Conservation (phyloP, 2,888 invertebrate species). For the Petrophora chlorosata region DNA sequence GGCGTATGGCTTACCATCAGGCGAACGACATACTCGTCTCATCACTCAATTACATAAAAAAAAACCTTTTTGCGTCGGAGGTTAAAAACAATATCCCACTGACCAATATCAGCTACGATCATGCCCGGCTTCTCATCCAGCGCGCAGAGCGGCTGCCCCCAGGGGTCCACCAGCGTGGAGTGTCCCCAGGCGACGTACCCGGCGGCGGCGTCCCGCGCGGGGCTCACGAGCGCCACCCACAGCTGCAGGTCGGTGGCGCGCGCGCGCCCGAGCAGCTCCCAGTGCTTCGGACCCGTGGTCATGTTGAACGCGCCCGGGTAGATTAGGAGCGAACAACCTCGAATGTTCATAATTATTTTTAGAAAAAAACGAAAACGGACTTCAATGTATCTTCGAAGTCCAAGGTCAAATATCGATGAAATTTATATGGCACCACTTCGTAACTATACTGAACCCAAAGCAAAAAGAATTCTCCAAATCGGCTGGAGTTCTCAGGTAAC, state of each 20-base stretch:
- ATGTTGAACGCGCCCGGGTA: constrained; percentile 98
- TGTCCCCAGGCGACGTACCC: constrained; percentile 96
- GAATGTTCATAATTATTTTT: not conserved
- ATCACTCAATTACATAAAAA: too few relatives aligned
- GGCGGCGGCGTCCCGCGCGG: constrained; percentile 89
- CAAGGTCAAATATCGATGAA: too few relatives aligned
- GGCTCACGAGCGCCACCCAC: constrained; percentile 93
- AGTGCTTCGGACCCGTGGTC: constrained; percentile 97
- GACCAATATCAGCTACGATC: constrained; percentile 90
- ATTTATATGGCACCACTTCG: too few relatives aligned
- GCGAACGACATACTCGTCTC: too few relatives aligned
- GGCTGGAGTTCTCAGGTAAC: too few relatives aligned
- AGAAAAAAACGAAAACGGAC: too few relatives aligned
- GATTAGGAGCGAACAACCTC: constrained; percentile 92
- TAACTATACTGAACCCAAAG: too few relatives aligned
- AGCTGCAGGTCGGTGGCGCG: constrained; percentile 95
- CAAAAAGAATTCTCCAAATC: too few relatives aligned
- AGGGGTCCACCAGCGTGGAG: constrained; percentile 92
- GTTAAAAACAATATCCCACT: too few relatives aligned
- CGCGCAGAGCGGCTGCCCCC: constrained; percentile 89
- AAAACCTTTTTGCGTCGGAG: too few relatives aligned
- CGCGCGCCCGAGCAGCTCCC: constrained; percentile 92
- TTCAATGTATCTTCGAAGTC: too few relatives aligned
- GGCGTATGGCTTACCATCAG: too few relatives aligned
- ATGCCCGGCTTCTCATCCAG: constrained; percentile 89